phyloP scores from a whole-genome alignment of 1,140 invertebrate genomes.

The Chymomyza costata region DNA sequence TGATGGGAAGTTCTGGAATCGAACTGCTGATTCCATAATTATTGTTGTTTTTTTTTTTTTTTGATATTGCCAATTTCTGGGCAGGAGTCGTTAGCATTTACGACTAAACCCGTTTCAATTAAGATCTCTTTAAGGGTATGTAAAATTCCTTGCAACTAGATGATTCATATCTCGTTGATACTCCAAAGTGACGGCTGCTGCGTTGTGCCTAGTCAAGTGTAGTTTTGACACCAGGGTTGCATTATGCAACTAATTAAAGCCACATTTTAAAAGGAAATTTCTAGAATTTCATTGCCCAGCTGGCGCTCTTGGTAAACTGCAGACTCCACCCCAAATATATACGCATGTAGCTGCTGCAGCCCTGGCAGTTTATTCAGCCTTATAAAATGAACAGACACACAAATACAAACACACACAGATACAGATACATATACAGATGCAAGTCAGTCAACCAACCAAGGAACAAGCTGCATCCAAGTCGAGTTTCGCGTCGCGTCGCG shows the following conservation, averaged over 20 bases:
- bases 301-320: slow-evolving; percentile 55
- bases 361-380: slow-evolving; percentile 22
- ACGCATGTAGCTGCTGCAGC: slow-evolving; percentile 37
- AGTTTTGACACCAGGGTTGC: slow-evolving; percentile 8
- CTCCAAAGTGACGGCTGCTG: no score
- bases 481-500: slow-evolving; percentile 29
- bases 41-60: neutral
- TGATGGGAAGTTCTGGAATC: no score
- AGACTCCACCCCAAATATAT: slow-evolving; percentile 48
- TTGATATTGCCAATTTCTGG: neutral
- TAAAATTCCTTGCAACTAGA: no score
- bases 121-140: no score
- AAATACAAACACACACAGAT: slow-evolving; percentile 17
- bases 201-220: slow-evolving; percentile 40
- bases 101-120: no score
- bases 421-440: slow-evolving; percentile 4
- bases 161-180: no score
- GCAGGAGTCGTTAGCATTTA: neutral
- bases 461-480: slow-evolving; percentile 31
- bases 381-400: slow-evolving; percentile 40
- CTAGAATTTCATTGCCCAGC: no score
- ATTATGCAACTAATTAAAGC: no score
- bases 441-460: neutral
- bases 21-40: no score
- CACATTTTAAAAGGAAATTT: no score